Conservation (phyloP, 1,140 invertebrate genomes). For the Drosophila orosa region DNA sequence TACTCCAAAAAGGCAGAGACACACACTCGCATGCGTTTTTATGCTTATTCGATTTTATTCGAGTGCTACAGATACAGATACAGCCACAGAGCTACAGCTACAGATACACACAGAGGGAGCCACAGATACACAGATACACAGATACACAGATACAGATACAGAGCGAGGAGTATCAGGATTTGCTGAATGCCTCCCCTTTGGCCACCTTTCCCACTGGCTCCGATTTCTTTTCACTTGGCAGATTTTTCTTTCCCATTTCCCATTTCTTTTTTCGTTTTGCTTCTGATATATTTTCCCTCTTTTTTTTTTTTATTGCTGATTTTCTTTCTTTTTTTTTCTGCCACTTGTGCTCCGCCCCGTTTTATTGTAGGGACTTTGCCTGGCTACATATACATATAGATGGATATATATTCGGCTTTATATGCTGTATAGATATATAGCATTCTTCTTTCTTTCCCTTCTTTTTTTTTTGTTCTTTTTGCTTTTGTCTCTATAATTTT, state of each 20-base stretch:
- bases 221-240: slow-evolving; percentile 82
- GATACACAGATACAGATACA: slow-evolving; percentile 37
- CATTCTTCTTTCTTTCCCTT: slow-evolving; percentile 31
- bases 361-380: slow-evolving; percentile 78
- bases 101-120: slow-evolving; percentile 21
- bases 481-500: slow-evolving; percentile 4
- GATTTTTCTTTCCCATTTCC: slow-evolving; percentile 78
- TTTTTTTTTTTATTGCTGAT: slow-evolving; percentile 33
- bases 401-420: slow-evolving; percentile 33
- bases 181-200: slow-evolving; percentile 53
- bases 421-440: slow-evolving; percentile 44
- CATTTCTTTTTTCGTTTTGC: slow-evolving; percentile 51
- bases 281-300: slow-evolving; percentile 39
- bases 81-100: slow-evolving; percentile 16
- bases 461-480: background rate
- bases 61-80: slow-evolving; percentile 65
- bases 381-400: slow-evolving; percentile 51
- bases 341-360: slow-evolving; percentile 79
- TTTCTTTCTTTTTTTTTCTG: slow-evolving; percentile 44
- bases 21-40: slow-evolving; percentile 69
- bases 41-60: slow-evolving; percentile 82
- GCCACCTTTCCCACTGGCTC: slow-evolving; percentile 49
- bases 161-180: slow-evolving; percentile 71
- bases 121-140: slow-evolving; percentile 17
- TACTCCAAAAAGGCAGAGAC: slow-evolving; percentile 39